Conservation (phyloP, 2,113 vertebrate genomes). For the Malurus elegans region DNA sequence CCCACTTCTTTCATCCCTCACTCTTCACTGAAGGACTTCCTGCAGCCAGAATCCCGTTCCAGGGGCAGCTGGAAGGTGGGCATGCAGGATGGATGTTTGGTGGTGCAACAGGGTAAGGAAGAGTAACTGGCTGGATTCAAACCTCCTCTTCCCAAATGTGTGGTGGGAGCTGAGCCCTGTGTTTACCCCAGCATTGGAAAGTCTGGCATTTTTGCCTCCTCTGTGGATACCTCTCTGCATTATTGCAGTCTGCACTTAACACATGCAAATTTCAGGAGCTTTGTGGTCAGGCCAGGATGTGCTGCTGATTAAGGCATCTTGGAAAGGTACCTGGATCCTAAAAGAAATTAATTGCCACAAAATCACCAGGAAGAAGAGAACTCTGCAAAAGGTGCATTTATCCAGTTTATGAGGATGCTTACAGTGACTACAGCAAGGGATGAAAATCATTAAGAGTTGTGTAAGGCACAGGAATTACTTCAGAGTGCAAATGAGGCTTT, state of each 20-base stretch:
- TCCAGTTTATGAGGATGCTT: neutral
- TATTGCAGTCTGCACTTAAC: neutral
- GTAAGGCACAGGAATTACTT: neutral
- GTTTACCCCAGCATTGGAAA: neutral
- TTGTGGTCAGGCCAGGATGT: neutral
- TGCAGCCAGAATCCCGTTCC: neutral
- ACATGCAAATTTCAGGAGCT: neutral
- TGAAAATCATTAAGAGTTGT: neutral
- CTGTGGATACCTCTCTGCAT: neutral
- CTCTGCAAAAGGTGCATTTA: neutral
- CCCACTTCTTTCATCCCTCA: neutral
- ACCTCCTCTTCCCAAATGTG: neutral
- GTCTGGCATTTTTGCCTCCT: neutral
- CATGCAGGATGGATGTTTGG: neutral
- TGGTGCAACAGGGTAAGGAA: neutral
- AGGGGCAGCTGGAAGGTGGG: neutral
- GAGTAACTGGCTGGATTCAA: neutral
- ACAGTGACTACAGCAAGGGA: neutral
- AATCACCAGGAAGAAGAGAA: neutral
- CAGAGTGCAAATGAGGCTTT: neutral
- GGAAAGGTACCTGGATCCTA: neutral
- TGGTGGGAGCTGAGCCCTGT: neutral
- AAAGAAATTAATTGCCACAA: neutral
- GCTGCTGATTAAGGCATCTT: neutral
- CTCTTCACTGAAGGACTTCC: neutral